Percentiles rank a stretch among this genome's conserved stretches.
These are phyloP conservation scores for Notothenia rossii DNA, from an alignment of 2,113 vertebrate genomes.

Conservation along the genomic window DNA sequence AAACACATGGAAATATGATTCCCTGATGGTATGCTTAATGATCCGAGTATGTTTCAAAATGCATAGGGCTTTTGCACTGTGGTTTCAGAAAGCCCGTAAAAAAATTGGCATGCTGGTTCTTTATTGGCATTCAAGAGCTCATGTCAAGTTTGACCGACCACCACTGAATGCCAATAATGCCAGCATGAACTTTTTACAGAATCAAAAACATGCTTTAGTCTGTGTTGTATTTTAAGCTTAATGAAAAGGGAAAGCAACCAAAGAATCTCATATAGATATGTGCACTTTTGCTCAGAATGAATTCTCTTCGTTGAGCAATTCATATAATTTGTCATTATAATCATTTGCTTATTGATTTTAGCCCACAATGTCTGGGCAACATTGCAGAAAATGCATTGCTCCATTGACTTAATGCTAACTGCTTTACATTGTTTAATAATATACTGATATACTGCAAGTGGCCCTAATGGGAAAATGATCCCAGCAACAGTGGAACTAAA, in stretches of 20 bases:
- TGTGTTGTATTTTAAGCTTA: background rate
- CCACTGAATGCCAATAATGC: background rate
- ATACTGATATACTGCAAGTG: constrained; percentile 10
- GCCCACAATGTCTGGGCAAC: constrained; percentile 34
- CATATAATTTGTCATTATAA: constrained; percentile 22
- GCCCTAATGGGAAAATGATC: constrained; percentile 18
- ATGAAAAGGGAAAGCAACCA: background rate
- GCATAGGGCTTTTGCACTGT: background rate
- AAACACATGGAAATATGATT: constrained; percentile 31
- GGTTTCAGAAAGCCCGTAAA: constrained; percentile 18
- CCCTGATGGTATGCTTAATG: constrained; percentile 47
- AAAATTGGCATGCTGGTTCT: constrained; percentile 24
- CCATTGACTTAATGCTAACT: constrained; percentile 29
- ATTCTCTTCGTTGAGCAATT: constrained; percentile 16
- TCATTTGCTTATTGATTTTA: constrained; percentile 57
- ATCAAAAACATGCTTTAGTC: background rate
- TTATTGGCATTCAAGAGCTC: constrained; percentile 4
- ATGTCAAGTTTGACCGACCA: constrained; percentile 1
- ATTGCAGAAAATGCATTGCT: constrained; percentile 9
- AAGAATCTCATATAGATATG: too few relatives aligned
- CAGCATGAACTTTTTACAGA: background rate
- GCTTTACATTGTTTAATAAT: constrained; percentile 21
- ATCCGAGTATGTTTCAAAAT: constrained; percentile 17
- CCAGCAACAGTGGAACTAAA: too few relatives aligned
- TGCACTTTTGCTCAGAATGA: too few relatives aligned